A percentile compares a stretch with the other conserved stretches of the same genome.
Evolutionary conservation across 2,113 vertebrate genomes (phyloP).

Genomic region (Bos indicus): DNA sequence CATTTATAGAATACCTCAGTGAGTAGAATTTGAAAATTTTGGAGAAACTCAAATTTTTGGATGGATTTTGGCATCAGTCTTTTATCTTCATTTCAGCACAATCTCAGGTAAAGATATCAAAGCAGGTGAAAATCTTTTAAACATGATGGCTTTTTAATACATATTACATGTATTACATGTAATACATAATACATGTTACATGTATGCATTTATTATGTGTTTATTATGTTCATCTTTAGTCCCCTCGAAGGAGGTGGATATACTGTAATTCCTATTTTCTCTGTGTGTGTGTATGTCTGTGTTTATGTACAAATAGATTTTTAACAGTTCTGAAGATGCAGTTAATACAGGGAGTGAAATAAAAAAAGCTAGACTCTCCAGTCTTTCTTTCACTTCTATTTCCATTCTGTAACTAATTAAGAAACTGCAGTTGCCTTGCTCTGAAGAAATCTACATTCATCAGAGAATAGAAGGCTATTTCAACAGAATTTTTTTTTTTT

Average conservation of each 20-base stretch:
- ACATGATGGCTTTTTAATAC: neutral
- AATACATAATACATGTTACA: neutral
- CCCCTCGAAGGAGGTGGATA: neutral
- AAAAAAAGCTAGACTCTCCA: neutral
- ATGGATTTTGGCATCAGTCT: neutral
- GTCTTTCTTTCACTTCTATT: neutral
- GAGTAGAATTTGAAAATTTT: neutral
- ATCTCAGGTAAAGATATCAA: neutral
- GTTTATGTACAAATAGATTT: neutral
- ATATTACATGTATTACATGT: too few species aligned
- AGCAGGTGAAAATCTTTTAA: neutral
- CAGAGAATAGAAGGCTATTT: neutral
- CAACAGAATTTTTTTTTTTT: neutral
- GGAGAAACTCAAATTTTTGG: neutral
- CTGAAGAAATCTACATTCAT: neutral
- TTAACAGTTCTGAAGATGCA: neutral
- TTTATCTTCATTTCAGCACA: neutral
- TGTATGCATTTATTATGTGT: neutral
- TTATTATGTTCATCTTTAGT: neutral
- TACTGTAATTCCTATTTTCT: neutral
- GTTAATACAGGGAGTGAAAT: neutral
- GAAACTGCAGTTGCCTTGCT: neutral
- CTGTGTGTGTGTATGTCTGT: fast-evolving
- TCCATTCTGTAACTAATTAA: neutral
- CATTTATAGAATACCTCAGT: neutral